Percentiles rank a stretch among this genome's conserved stretches.
Conservation (phyloP, 2,888 invertebrate genomes). For the Lacanobia wlatinum region DNA sequence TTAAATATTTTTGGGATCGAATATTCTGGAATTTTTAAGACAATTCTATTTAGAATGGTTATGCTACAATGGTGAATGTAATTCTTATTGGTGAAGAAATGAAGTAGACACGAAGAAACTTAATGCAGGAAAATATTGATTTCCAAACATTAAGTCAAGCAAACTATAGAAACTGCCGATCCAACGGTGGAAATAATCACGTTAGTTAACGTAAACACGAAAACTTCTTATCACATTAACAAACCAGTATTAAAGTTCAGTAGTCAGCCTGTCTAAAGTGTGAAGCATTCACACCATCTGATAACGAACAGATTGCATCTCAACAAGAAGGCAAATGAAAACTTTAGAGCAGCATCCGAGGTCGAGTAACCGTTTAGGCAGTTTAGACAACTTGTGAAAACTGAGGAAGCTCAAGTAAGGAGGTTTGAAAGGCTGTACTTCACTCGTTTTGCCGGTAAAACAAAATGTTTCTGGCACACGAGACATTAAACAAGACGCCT, state of each 20-base stretch:
- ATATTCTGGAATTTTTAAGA: not conserved
- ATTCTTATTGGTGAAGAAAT: too few species aligned
- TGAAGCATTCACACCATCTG: conserved; percentile 17
- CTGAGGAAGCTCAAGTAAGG: conserved; percentile 1
- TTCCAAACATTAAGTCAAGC: not conserved
- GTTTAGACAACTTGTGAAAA: conserved; percentile 18
- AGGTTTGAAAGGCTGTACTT: not conserved
- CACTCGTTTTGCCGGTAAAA: conserved; percentile 3
- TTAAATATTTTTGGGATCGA: not conserved
- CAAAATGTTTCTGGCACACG: conserved; percentile 12
- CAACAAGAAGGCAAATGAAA: conserved; percentile 4
- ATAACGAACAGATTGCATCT: conserved; percentile 27
- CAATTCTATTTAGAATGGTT: not conserved
- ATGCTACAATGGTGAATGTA: too few species aligned
- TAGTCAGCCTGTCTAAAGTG: conserved; percentile 10
- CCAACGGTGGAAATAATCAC: not conserved
- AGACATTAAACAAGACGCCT: not conserved
- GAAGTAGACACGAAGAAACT: too few species aligned
- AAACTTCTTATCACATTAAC: not conserved
- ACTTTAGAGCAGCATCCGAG: conserved; percentile 16
- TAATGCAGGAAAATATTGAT: too few species aligned
- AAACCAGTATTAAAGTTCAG: conserved; percentile 15
- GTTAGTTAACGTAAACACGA: not conserved
- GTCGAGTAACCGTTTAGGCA: conserved; percentile 15
- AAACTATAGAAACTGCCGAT: not conserved